Evolutionary conservation across 2,888 invertebrate genomes (phyloP).

Genomic region (Myopa testacea): DNA sequence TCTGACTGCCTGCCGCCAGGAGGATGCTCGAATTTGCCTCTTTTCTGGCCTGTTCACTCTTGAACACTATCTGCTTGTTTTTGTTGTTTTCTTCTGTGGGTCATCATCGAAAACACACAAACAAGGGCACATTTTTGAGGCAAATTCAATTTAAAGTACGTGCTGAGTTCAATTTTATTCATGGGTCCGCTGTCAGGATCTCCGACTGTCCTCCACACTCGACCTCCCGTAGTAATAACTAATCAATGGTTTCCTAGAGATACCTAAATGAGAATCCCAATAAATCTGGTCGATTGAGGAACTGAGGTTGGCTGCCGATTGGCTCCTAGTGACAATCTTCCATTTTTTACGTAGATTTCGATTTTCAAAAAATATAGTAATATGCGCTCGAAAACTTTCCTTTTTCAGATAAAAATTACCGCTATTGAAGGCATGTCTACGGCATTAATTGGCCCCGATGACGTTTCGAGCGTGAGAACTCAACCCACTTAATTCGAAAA

Average conservation of each 20-base stretch:
- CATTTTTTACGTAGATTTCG: too few species aligned
- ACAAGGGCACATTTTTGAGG: neutral
- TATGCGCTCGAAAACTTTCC: neutral
- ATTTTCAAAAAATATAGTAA: too few species aligned
- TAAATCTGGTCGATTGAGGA: too few species aligned
- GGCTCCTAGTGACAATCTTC: too few species aligned
- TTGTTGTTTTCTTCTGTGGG: too few species aligned
- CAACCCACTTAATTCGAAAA: neutral
- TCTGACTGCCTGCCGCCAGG: neutral
- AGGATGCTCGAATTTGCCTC: neutral
- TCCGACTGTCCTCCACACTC: neutral
- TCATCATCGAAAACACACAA: too few species aligned
- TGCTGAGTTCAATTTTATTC: constrained; percentile 3
- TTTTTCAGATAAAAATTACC: neutral
- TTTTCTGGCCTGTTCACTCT: neutral
- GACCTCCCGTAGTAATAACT: neutral
- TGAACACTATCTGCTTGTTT: neutral
- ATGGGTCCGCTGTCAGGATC: neutral
- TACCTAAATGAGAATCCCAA: too few species aligned
- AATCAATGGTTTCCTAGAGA: neutral
- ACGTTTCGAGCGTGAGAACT: neutral
- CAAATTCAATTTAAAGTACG: constrained; percentile 22
- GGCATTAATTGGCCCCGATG: neutral
- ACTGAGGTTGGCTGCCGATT: too few species aligned
- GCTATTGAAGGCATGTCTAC: neutral